These are phyloP conservation scores for Oncorhynchus gorbuscha DNA, from an alignment of 2,113 vertebrate genomes.

Conservation along the genomic window DNA sequence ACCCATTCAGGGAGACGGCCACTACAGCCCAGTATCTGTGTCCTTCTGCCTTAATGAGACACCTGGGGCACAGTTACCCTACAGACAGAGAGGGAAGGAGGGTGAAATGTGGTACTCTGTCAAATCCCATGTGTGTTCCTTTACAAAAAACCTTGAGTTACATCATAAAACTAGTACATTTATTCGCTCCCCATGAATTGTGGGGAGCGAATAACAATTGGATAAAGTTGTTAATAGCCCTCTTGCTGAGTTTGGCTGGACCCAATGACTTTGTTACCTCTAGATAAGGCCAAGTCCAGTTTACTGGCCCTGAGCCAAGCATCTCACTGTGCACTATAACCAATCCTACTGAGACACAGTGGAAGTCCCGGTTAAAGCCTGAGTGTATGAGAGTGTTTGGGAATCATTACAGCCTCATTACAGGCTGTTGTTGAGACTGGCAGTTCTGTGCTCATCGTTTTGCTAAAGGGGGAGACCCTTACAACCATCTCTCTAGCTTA, in stretches of 20 bases:
- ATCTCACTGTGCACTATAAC: background rate
- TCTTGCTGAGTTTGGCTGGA: too few relatives aligned
- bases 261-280: too few relatives aligned
- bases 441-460: too few relatives aligned
- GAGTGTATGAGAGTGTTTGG: background rate
- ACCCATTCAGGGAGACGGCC: slow-evolving; percentile 42
- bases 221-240: background rate
- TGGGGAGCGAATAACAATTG: background rate
- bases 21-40: slow-evolving; percentile 24
- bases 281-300: too few relatives aligned
- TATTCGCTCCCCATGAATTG: background rate
- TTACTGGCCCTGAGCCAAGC: background rate
- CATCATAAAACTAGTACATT: background rate
- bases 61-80: background rate
- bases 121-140: background rate
- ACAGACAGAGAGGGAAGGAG: background rate
- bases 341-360: background rate
- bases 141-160: background rate
- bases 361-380: background rate
- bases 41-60: slow-evolving; percentile 30
- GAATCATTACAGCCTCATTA: background rate
- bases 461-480: too few relatives aligned
- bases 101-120: background rate
- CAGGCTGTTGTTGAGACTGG: background rate
- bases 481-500: background rate